phyloP scores from a whole-genome alignment of 2,113 vertebrate species.

The Atherinomorus stipes region DNA sequence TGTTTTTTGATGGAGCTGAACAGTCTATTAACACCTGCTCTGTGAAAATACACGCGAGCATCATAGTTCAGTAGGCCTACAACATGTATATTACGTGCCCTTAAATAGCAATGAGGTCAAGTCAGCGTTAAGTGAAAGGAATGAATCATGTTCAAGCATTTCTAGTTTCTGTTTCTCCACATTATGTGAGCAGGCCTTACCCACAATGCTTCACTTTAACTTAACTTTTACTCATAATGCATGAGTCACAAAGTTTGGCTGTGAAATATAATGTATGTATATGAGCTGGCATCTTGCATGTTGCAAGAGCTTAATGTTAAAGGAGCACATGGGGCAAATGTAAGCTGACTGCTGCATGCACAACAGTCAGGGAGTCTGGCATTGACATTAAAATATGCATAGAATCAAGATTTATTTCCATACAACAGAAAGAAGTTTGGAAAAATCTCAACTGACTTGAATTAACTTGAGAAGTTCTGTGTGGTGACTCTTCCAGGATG shows the following conservation, averaged over 20 bases:
- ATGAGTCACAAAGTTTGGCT: conserved; percentile 41
- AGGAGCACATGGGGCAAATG: not conserved
- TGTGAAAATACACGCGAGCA: not conserved
- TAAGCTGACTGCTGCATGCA: conserved; percentile 16
- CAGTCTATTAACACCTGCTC: not conserved
- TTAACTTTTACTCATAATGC: conserved; percentile 5
- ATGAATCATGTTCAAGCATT: conserved; percentile 2
- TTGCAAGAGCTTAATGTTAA: conserved; percentile 5
- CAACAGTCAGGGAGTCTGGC: not conserved
- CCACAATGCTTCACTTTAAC: conserved; percentile 41
- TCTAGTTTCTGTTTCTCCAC: not conserved
- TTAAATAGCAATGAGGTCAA: conserved; percentile 5
- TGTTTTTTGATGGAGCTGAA: not conserved
- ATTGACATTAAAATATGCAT: not conserved
- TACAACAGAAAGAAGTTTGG: not conserved
- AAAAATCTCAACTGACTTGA: no score
- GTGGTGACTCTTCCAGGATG: no score
- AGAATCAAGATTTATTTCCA: not conserved
- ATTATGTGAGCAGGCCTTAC: conserved; percentile 4
- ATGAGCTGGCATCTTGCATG: conserved; percentile 12
- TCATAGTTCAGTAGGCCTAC: conserved; percentile 16
- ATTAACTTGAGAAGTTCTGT: no score
- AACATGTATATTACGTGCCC: not conserved
- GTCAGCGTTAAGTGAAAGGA: conserved; percentile 14
- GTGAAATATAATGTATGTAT: conserved; percentile 12